A percentile compares a stretch with the other conserved stretches of the same genome.
phyloP scores from a whole-genome alignment of 1,140 invertebrate species.

The Nebria ingens region DNA sequence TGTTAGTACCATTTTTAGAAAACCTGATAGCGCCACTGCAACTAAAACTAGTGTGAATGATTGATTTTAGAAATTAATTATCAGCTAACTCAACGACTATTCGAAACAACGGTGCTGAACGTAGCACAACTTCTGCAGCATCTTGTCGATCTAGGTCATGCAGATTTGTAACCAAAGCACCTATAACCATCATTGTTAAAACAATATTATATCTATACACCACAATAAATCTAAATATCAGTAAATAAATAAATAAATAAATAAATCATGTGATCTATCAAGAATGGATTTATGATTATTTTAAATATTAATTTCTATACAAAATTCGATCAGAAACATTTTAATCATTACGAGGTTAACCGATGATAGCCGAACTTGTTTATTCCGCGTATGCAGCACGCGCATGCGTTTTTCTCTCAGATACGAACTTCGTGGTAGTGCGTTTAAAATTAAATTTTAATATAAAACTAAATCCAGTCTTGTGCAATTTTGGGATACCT shows the following conservation, averaged over 20 bases:
- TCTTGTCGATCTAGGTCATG: constrained; percentile 29
- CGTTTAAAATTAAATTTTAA: not conserved
- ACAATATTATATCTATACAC: not conserved
- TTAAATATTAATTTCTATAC: too few relatives aligned
- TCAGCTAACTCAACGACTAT: not conserved
- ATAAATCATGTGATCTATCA: too few relatives aligned
- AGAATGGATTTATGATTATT: too few relatives aligned
- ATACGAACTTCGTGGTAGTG: not conserved
- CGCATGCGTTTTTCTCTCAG: too few relatives aligned
- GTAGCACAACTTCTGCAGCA: constrained; percentile 27
- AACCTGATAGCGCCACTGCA: too few relatives aligned
- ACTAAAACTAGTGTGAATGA: not conserved
- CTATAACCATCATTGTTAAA: constrained; percentile 18
- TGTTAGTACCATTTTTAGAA: too few relatives aligned
- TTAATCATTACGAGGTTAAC: too few relatives aligned
- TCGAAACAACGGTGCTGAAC: constrained; percentile 23
- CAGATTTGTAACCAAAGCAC: constrained; percentile 29
- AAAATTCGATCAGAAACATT: too few relatives aligned
- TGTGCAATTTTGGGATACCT: constrained; percentile 20
- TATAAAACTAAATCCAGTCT: not conserved
- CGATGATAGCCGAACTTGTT: too few relatives aligned
- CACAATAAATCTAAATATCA: not conserved
- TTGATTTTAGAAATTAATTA: not conserved
- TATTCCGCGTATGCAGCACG: too few relatives aligned
- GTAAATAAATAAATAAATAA: not conserved